Evolutionary conservation across 1,140 invertebrate species (phyloP), one percentile per base, ranked within the genome.

Genomic region (Caligus rogercresseyi): DNA sequence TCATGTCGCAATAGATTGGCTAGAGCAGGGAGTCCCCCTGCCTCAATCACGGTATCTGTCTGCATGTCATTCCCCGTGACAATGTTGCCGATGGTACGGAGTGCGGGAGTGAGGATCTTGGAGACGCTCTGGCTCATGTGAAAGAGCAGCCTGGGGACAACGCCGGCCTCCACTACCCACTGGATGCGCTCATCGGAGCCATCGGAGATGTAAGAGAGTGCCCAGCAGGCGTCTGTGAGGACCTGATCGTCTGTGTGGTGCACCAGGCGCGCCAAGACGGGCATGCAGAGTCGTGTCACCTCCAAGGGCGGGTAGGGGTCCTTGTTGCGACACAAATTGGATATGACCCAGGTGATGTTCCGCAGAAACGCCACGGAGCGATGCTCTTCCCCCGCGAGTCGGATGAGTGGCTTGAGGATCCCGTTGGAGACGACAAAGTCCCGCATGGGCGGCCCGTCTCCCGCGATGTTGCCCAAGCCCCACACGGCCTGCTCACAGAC

Each of bases 401-500:
- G 72, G 23, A 89, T 69, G n/a, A 90, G 72, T 25, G 80, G 78
- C 20, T 79, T 74, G 66, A 89, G 74, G 31, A 81, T 78, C 20
- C 79, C 80, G 53, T 77, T 69, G 0, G 70, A 67, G 11, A 89
- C 77, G 55, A 92, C 86, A 53, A 82, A 74, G 74, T 93, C 87
- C 73, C 77, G 68, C 58, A 78, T 71, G 26, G 73, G 68, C 3
- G 78, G 73, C 3, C 77, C 77, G 68, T 79, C 77, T 53, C 76
- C 75, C 66, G 93, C 93, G 70, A 98, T 94, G 74, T 98, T 98
- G 67, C 93, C 93, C 20, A 98, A 74, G 3, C 93, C 93, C 94
- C 94, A 98, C 0, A 97, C 90, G 52, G 90, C 85, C 75, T 98
- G 95, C 72, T 98, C 94, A 20, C 86, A 85, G 2, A 98, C 85